These are phyloP conservation scores for Diachasmimorpha longicaudata DNA, from an alignment of 1,140 invertebrate species.

Conservation along the genomic window DNA sequence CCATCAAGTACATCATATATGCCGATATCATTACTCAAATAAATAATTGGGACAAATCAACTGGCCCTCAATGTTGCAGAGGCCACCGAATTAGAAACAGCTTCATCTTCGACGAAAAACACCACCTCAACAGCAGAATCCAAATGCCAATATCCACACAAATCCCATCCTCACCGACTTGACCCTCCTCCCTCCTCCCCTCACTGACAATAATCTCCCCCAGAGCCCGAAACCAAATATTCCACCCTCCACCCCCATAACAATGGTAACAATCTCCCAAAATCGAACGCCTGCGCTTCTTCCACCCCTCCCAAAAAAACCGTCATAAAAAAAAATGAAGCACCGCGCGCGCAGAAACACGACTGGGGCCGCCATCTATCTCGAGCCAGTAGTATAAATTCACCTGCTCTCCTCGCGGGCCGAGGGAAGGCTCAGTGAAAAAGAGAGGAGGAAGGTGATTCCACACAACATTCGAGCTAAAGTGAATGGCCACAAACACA, in stretches of 20 bases:
- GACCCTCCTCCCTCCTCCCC: too few species aligned
- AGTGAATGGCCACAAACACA: background rate
- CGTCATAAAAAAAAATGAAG: background rate
- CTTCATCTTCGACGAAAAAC: too few species aligned
- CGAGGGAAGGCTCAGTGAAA: background rate
- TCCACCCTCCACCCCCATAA: background rate
- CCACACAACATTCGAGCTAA: background rate
- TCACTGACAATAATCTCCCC: background rate
- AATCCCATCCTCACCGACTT: too few species aligned
- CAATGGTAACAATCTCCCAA: background rate
- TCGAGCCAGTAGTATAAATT: background rate
- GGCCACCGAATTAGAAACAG: too few species aligned
- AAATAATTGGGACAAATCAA: too few species aligned
- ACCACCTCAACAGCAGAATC: too few species aligned
- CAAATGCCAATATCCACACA: too few species aligned
- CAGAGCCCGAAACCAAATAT: background rate
- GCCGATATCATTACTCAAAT: too few species aligned
- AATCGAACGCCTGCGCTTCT: background rate
- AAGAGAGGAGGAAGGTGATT: background rate
- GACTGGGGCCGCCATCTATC: background rate
- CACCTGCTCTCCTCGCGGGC: background rate
- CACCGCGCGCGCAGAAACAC: background rate
- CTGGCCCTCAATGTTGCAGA: too few species aligned
- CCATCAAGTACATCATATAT: too few species aligned
- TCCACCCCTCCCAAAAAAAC: background rate